Evolutionary conservation across 2,888 invertebrate species (phyloP), one percentile per base, ranked within the genome.

Genomic region (Troides oblongomaculatus): DNA sequence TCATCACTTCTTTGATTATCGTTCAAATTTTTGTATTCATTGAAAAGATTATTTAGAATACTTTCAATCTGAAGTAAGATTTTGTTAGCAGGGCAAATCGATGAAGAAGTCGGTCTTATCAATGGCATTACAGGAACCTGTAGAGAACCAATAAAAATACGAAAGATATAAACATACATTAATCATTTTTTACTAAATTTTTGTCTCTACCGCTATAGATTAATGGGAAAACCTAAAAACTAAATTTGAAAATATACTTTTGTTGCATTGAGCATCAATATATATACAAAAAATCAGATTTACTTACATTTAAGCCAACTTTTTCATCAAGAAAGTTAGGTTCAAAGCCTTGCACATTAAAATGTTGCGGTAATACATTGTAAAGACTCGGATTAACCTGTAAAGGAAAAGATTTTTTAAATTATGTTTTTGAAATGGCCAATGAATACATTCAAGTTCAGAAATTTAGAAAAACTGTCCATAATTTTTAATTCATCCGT

Each of bases 81-180:
- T 62, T 66, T 56, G 25, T 58, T 66, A 14, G 69, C 69, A 5
- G 66, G 69, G 58, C 69, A 70, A 5, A 30, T 46, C 18, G 56
- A 25, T 17, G 62, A 1, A 1, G 23, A 18, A 18, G 25, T 10
- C n/a, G 23, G 53, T 53, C 56, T 12, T 23, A 4, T 1, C 10
- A 43, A 12, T 6, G 60, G 21, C 14, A 8, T 12, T 36, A 12
- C 14, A 43, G 23, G 2, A 2, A n/a, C 61, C 68, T 69, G 23
- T 36, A 21, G 64, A 23, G 1, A 43, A 58, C 2, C 5, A 61
- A 18, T 2, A 60, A 30, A 61, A 36, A 39, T 18, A 39, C 1
- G n/a, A 39, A 39, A 18, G 36, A 8, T 61, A 61, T 36, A 21
- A 6, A 39, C n/a, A 60, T 17, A 60, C 3, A 17, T 53, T 6